phyloP scores from a whole-genome alignment of 2,888 invertebrate genomes.

The Danaus chrysippus region DNA sequence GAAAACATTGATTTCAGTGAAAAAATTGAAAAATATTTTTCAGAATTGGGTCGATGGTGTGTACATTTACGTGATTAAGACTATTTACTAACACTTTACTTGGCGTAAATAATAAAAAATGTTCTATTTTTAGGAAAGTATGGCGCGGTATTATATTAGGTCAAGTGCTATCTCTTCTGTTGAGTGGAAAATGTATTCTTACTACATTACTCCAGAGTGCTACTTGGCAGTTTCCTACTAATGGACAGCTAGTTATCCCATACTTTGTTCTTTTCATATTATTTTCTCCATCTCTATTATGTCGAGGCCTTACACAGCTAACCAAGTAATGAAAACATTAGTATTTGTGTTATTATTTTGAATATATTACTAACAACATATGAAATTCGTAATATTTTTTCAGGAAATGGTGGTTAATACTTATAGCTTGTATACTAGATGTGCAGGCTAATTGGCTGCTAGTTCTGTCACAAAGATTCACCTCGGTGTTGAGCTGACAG shows the following conservation, averaged over 20 bases:
- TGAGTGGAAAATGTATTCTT: conserved; percentile 87
- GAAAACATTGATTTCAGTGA: conserved; percentile 80
- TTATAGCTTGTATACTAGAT: conserved; percentile 87
- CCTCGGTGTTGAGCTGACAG: conserved; percentile 81
- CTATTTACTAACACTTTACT: neutral
- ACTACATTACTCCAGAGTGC: conserved; percentile 85
- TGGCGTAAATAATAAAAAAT: neutral
- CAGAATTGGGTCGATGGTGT: conserved; percentile 85
- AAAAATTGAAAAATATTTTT: conserved; percentile 82
- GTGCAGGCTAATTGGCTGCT: conserved; percentile 93
- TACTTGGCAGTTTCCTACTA: conserved; percentile 85
- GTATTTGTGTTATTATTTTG: neutral
- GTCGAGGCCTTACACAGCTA: conserved; percentile 82
- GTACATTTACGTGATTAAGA: conserved; percentile 39
- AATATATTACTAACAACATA: neutral
- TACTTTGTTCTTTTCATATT: conserved; percentile 87
- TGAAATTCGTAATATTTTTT: conserved; percentile 29
- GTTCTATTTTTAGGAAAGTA: conserved; percentile 77
- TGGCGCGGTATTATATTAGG: conserved; percentile 86
- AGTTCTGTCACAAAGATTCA: conserved; percentile 85
- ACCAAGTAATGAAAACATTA: conserved; percentile 74
- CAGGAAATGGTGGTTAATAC: conserved; percentile 84
- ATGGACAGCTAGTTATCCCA: conserved; percentile 89
- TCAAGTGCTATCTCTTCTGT: conserved; percentile 86
- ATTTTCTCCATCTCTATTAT: conserved; percentile 87